Percentiles rank a stretch among this genome's conserved stretches.
Evolutionary conservation across 2,113 vertebrate genomes (phyloP).

Genomic region (Diadophis punctatus): DNA sequence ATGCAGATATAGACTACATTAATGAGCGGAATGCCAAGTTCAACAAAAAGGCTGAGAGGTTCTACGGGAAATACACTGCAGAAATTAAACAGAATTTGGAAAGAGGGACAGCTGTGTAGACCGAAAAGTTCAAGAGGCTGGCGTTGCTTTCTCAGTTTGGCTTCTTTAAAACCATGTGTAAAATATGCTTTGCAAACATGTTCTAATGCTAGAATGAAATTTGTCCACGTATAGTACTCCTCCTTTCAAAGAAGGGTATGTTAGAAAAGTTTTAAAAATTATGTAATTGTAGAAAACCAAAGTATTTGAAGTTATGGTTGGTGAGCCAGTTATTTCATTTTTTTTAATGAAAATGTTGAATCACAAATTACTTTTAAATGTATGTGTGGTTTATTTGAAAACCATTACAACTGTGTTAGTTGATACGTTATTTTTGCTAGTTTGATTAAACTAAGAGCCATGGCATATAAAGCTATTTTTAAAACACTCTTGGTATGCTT

Average conservation of each 20-base stretch:
- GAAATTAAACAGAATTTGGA: conserved; percentile 99
- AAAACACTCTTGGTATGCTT: not conserved
- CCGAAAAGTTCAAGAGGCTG: accelerated
- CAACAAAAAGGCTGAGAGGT: conserved; percentile 97
- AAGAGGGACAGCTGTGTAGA: conserved; percentile 90
- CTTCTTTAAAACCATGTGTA: not conserved
- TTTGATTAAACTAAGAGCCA: not conserved
- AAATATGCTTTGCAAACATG: not conserved
- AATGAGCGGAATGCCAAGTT: conserved; percentile 98
- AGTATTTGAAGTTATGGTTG: not conserved
- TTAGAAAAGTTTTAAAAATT: not conserved
- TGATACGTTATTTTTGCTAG: not conserved
- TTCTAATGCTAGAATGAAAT: not conserved
- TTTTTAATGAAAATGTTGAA: not conserved
- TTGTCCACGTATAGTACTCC: not conserved
- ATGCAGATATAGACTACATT: conserved; percentile 95
- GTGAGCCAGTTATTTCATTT: not conserved
- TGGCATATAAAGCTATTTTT: not conserved
- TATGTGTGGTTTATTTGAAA: not conserved
- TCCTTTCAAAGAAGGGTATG: not conserved
- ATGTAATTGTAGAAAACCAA: not conserved
- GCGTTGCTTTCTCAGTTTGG: not conserved
- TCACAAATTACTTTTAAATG: not conserved
- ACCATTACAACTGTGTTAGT: too few relatives aligned
- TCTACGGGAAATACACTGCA: conserved; percentile 96